phyloP scores from a whole-genome alignment of 2,888 invertebrate species.

The Colletes collaris region DNA sequence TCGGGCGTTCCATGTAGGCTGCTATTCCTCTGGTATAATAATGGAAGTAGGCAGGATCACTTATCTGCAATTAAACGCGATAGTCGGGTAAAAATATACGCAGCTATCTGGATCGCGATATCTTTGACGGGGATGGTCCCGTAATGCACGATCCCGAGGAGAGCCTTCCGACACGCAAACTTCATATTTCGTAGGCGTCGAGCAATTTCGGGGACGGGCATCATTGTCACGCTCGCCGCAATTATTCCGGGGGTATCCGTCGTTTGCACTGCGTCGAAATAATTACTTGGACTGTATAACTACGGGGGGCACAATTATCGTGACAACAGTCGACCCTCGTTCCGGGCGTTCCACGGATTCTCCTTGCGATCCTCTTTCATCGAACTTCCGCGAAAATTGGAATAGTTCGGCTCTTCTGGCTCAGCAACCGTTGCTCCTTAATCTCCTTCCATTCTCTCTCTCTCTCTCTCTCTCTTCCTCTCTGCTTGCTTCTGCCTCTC shows the following conservation, averaged over 20 bases:
- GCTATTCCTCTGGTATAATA: too few relatives aligned
- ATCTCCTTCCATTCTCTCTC: too few relatives aligned
- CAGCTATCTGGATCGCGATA: not conserved
- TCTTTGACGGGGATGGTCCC: slow-evolving; percentile 1
- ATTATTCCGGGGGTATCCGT: slow-evolving; percentile 58
- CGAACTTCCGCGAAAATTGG: slow-evolving; percentile 52
- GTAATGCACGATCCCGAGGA: not conserved
- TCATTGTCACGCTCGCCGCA: slow-evolving; percentile 56
- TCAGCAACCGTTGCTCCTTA: slow-evolving; percentile 5
- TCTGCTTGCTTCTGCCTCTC: not conserved
- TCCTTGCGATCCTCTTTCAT: slow-evolving; percentile 31
- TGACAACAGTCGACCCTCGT: slow-evolving; percentile 22
- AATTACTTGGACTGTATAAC: slow-evolving; percentile 61
- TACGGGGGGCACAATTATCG: slow-evolving; percentile 48
- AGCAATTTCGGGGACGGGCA: slow-evolving; percentile 42
- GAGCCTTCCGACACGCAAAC: slow-evolving; percentile 22
- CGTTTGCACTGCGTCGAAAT: slow-evolving; percentile 55
- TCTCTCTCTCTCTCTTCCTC: not conserved
- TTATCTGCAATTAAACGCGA: too few relatives aligned
- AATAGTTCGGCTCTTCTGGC: slow-evolving; percentile 44
- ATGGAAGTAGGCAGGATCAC: too few relatives aligned
- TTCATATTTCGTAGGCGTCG: slow-evolving; percentile 30
- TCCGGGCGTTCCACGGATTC: slow-evolving; percentile 20
- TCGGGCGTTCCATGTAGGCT: too few relatives aligned
- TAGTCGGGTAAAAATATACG: not conserved